Evolutionary conservation across 1,140 invertebrate species (phyloP).

Genomic region (Scaptomyza graminum): DNA sequence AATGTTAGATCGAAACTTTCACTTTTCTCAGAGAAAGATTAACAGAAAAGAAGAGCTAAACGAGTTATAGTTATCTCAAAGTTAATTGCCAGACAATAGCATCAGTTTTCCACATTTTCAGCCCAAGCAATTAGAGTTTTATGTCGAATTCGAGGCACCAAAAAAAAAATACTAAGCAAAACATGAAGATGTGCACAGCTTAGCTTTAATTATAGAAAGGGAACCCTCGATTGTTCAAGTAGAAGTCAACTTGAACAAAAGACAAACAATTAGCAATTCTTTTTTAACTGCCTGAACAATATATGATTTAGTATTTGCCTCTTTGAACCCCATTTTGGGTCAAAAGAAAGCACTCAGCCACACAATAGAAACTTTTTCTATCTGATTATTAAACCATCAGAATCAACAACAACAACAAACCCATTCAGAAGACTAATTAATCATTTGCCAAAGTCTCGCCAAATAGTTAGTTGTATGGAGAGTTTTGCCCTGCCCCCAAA

Average conservation of each 20-base stretch:
- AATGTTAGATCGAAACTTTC: slow-evolving; percentile 37
- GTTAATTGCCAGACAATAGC: slow-evolving; percentile 37
- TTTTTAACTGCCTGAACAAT: slow-evolving; percentile 12
- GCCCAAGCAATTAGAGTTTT: slow-evolving; percentile 38
- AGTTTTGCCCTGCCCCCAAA: slow-evolving; percentile 12
- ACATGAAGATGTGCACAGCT: slow-evolving; percentile 48
- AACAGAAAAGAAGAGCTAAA: neutral
- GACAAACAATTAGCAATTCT: slow-evolving; percentile 71
- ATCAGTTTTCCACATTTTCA: slow-evolving; percentile 4
- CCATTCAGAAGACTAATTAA: slow-evolving; percentile 64
- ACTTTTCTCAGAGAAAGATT: slow-evolving; percentile 20
- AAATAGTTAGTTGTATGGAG: slow-evolving; percentile 5
- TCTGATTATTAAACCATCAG: slow-evolving; percentile 77
- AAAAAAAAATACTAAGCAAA: no score
- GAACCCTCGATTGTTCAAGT: neutral
- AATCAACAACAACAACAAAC: slow-evolving; percentile 41
- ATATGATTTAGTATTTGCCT: slow-evolving; percentile 69
- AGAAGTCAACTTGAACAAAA: slow-evolving; percentile 49
- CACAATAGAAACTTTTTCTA: slow-evolving; percentile 71
- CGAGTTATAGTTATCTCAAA: no score
- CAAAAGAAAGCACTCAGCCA: slow-evolving; percentile 43
- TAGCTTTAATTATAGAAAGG: slow-evolving; percentile 72
- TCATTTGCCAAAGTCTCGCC: slow-evolving; percentile 53
- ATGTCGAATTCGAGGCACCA: slow-evolving; percentile 13
- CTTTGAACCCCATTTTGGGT: slow-evolving; percentile 53